Conservation (phyloP, 2,113 vertebrate genomes). For the Corvus moneduloides region DNA sequence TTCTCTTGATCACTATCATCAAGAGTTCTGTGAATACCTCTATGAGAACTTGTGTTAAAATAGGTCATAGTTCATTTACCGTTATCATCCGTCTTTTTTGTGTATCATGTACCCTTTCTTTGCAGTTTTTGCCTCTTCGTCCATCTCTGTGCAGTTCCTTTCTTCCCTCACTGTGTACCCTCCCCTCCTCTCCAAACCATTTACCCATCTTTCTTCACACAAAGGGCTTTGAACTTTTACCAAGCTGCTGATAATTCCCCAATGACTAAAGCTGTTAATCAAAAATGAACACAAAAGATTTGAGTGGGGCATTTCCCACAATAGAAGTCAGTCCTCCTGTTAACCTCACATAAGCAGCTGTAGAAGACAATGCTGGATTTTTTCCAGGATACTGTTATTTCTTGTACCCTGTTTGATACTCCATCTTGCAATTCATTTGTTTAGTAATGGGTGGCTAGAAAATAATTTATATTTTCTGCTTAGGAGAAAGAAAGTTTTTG, state of each 20-base stretch:
- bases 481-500: background rate
- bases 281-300: slow-evolving; percentile 60
- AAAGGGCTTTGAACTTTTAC: slow-evolving; percentile 62
- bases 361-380: slow-evolving; percentile 46
- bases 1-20: background rate
- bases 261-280: slow-evolving; percentile 27
- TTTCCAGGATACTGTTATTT: background rate
- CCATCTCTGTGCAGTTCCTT: background rate
- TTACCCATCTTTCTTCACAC: slow-evolving; percentile 24
- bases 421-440: background rate
- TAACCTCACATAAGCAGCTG: slow-evolving; percentile 34
- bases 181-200: background rate
- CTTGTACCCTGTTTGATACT: background rate
- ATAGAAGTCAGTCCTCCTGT: slow-evolving; percentile 37
- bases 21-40: background rate
- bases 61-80: background rate
- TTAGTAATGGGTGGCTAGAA: slow-evolving; percentile 2
- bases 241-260: slow-evolving; percentile 17
- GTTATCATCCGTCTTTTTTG: background rate
- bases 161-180: background rate
- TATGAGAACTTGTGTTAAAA: background rate
- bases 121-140: background rate
- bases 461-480: background rate
- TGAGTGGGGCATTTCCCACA: slow-evolving; percentile 40
- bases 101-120: background rate